phyloP scores from a whole-genome alignment of 2,113 vertebrate genomes.

The Morone saxatilis region DNA sequence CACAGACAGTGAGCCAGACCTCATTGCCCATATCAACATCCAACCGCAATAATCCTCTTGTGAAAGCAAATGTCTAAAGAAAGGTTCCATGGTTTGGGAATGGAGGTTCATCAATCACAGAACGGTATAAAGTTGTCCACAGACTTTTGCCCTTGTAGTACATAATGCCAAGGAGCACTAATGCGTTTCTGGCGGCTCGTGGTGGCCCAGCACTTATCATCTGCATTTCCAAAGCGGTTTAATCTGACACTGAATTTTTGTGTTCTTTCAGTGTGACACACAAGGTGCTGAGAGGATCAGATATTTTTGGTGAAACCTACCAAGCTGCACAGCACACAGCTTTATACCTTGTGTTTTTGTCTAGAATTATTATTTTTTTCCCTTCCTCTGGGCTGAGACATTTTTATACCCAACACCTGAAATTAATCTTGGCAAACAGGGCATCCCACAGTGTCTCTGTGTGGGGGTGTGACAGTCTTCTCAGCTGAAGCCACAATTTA shows the following conservation, averaged over 20 bases:
- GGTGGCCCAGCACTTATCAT: background rate
- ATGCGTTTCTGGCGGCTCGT: background rate
- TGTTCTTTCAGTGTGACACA: background rate
- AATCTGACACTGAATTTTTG: background rate
- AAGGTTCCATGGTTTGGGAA: background rate
- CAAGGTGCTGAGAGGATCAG: background rate
- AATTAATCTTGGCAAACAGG: constrained; percentile 42
- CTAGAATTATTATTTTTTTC: background rate
- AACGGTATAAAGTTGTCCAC: background rate
- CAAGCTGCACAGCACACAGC: background rate
- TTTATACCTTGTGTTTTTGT: background rate
- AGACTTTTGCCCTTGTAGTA: background rate
- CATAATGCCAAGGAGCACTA: too few relatives aligned
- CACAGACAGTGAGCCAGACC: background rate
- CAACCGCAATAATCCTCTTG: background rate
- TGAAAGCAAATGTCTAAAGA: background rate
- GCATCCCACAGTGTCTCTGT: constrained; percentile 19
- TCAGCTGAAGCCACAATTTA: constrained; percentile 17
- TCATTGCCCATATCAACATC: background rate
- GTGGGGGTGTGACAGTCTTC: constrained; percentile 19
- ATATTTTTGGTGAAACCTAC: background rate
- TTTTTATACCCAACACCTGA: constrained; percentile 41
- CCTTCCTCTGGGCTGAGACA: constrained; percentile 16
- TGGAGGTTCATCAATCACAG: background rate
- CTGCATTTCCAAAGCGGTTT: background rate